Evolutionary conservation across 2,888 invertebrate species (phyloP).

Genomic region (Itoplectis maculator): DNA sequence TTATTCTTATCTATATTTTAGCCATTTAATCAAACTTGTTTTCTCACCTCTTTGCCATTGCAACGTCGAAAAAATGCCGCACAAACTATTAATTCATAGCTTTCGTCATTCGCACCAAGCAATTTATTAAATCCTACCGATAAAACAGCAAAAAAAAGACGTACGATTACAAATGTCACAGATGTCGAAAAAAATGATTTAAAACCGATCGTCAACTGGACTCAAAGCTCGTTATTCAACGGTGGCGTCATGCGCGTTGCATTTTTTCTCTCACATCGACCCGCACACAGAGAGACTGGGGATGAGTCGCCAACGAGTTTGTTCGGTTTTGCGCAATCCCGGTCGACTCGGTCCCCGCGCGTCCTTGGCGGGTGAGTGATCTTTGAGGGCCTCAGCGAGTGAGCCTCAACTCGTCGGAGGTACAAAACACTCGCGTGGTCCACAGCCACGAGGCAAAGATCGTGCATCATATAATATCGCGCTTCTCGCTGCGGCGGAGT

Average conservation of each 20-base stretch:
- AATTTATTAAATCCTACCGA: neutral
- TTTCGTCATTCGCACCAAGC: neutral
- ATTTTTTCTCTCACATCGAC: conserved; percentile 13
- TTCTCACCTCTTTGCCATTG: neutral
- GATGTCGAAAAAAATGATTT: conserved; percentile 12
- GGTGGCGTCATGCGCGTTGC: conserved; percentile 4
- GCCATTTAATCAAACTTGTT: neutral
- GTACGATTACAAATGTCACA: conserved; percentile 10
- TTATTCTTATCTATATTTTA: neutral
- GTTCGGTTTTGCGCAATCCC: conserved; percentile 50
- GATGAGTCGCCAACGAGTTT: conserved; percentile 45
- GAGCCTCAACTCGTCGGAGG: conserved; percentile 18
- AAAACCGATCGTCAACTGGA: conserved; percentile 9
- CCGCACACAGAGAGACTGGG: neutral
- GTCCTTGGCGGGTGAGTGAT: conserved; percentile 72
- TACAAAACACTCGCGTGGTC: conserved; percentile 2
- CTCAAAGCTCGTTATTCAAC: neutral
- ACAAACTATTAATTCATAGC: neutral
- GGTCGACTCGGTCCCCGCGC: conserved; percentile 44
- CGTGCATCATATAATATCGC: conserved; percentile 18
- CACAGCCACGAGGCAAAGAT: conserved; percentile 9
- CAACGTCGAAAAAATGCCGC: neutral
- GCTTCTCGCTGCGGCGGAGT: neutral
- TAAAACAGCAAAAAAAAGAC: neutral
- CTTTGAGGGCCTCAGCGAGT: conserved; percentile 61